phyloP scores from a whole-genome alignment of 2,888 invertebrate species.

The Coecobrya sp. region DNA sequence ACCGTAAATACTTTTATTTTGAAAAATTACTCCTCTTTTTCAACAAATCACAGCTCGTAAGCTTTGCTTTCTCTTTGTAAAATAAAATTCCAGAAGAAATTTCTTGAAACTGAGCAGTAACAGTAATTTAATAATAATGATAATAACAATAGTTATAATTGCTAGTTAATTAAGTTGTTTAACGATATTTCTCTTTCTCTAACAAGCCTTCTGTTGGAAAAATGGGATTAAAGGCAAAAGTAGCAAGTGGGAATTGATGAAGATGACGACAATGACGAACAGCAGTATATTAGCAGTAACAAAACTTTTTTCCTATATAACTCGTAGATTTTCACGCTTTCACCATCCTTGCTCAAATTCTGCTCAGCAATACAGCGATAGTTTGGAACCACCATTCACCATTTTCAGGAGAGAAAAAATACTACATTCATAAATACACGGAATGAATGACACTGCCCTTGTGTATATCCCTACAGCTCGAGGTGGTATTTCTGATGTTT shows the following conservation, averaged over 20 bases:
- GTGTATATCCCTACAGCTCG: slow-evolving; percentile 16
- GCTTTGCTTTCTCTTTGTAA: background rate
- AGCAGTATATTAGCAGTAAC: background rate
- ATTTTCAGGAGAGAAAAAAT: background rate
- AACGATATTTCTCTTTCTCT: too few relatives aligned
- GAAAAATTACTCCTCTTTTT: background rate
- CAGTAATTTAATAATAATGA: background rate
- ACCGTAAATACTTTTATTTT: background rate
- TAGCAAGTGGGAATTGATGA: background rate
- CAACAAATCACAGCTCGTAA: slow-evolving; percentile 25
- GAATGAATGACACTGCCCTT: slow-evolving; percentile 54
- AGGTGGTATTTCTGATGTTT: slow-evolving; percentile 10
- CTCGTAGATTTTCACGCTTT: slow-evolving; percentile 7
- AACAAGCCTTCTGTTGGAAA: background rate
- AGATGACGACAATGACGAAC: slow-evolving; percentile 25
- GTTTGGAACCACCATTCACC: slow-evolving; percentile 8
- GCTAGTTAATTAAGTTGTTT: too few relatives aligned
- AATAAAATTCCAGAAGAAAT: background rate
- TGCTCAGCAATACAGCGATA: background rate
- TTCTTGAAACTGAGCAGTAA: slow-evolving; percentile 16
- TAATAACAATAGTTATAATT: too few relatives aligned
- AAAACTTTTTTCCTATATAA: background rate
- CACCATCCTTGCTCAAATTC: background rate
- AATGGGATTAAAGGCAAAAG: slow-evolving; percentile 9
- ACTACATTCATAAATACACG: slow-evolving; percentile 28